Evolutionary conservation across 1,140 invertebrate genomes (phyloP), one percentile per base, ranked within the genome.

Genomic region (Sipha flava): DNA sequence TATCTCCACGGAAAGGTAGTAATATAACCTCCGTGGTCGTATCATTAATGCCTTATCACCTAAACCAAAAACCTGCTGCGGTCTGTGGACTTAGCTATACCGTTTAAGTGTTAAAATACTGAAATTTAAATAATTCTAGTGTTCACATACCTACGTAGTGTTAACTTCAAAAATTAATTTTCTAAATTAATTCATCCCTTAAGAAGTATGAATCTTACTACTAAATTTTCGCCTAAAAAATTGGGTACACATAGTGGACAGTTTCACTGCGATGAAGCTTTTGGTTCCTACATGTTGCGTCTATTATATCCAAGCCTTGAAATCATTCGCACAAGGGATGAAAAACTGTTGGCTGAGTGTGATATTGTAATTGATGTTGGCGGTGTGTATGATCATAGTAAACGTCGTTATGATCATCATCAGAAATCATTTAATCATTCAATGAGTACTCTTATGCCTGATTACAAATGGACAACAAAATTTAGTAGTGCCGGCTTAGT

Each of bases 361-460:
- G 95, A 98, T 84, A 92, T 99, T 82, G 95, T 99, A 26, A 92
- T 99, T 5, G 98, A 99, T 88, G 97, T 99, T 34, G 98, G 98
- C n/a, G 91, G 89, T 7, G 89, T 91, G 21, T 99, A 93, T 87
- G 90, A 98, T 87, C 91, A 91, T 66, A 84, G 86, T 2, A 91
- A 84, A 62, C 88, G 92, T 81, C 88, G 92, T 83, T 99, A 93
- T 87, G 98, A 99, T 87, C 98, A 99, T 87, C 98, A 99, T 86
- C 97, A 99, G 87, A 90, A 94, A 81, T 86, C 87, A 21, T 94
- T 94, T 83, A 85, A 83, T 5, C 88, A 92, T 79, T 88, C 89
- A 0, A 86, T 92, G 84, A 88, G 87, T 47, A 88, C 88, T 10
- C 82, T 95, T 0, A 83, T 87, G 16, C 84, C 88, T 7, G 84